phyloP scores from a whole-genome alignment of 1,140 invertebrate genomes.

The Gryon sp. region DNA sequence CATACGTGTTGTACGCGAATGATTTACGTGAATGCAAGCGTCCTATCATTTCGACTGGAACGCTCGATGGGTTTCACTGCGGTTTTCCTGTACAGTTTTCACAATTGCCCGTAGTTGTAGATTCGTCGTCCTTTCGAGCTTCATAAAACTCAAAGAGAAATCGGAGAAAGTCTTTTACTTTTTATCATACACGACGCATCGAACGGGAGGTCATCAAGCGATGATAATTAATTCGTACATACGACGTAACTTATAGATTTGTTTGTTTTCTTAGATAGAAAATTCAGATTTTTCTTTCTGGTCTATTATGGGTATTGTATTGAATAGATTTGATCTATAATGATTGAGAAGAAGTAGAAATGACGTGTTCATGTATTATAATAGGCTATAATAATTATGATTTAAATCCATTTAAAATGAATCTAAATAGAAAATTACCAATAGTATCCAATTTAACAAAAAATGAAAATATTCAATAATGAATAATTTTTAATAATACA shows the following conservation, averaged over 20 bases:
- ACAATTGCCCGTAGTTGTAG: slow-evolving; percentile 47
- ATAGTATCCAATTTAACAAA: too few relatives aligned
- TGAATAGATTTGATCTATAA: too few relatives aligned
- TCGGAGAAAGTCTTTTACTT: slow-evolving; percentile 56
- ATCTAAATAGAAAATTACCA: too few relatives aligned
- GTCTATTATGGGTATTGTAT: too few relatives aligned
- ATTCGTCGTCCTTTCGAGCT: slow-evolving; percentile 56
- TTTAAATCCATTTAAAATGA: too few relatives aligned
- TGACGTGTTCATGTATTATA: too few relatives aligned
- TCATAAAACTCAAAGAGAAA: slow-evolving; percentile 58
- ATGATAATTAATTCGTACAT: slow-evolving; percentile 45
- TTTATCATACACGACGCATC: slow-evolving; percentile 54
- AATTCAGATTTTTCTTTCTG: too few relatives aligned
- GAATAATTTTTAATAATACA: too few relatives aligned
- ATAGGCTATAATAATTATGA: too few relatives aligned
- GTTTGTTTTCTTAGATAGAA: slow-evolving; percentile 16
- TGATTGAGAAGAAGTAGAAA: too few relatives aligned
- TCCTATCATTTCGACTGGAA: slow-evolving; percentile 67
- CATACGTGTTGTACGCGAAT: slow-evolving; percentile 69
- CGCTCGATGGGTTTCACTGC: slow-evolving; percentile 64
- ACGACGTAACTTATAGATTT: slow-evolving; percentile 44
- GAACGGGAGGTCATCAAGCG: slow-evolving; percentile 45
- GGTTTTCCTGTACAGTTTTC: slow-evolving; percentile 60
- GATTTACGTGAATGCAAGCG: slow-evolving; percentile 73
- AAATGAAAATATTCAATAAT: too few relatives aligned